These are phyloP conservation scores for Microcebus griseorufus DNA, from an alignment of 2,113 vertebrate species.

Conservation along the genomic window DNA sequence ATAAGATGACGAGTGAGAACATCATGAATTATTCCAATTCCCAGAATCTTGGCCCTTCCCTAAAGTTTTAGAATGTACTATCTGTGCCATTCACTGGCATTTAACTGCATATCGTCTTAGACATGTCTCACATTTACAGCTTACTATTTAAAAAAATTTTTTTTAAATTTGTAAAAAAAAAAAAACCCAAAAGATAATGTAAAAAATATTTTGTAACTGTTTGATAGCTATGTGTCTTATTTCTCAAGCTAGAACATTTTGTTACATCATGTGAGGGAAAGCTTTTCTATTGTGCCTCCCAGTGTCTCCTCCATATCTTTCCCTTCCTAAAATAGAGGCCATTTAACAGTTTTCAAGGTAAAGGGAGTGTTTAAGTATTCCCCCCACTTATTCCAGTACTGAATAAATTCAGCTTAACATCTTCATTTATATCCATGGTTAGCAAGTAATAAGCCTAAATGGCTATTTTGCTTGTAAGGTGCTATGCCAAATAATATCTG, in stretches of 20 bases:
- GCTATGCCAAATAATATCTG: background rate
- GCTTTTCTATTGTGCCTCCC: background rate
- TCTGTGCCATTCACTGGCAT: background rate
- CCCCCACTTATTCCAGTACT: background rate
- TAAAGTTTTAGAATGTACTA: background rate
- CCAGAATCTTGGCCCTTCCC: background rate
- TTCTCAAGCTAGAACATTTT: background rate
- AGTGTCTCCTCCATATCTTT: background rate
- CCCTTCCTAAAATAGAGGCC: background rate
- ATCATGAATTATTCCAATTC: background rate
- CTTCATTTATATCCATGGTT: background rate
- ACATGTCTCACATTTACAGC: background rate
- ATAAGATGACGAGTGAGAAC: background rate
- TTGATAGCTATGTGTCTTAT: background rate
- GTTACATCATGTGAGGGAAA: background rate
- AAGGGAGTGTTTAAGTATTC: background rate
- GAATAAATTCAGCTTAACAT: constrained; percentile 7
- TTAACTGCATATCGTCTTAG: background rate
- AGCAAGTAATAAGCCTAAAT: background rate
- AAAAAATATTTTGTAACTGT: background rate
- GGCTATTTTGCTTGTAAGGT: constrained; percentile 7
- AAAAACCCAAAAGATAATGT: too few species aligned
- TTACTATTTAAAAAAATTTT: background rate
- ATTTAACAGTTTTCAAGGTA: background rate
- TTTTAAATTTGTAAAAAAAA: background rate